These are phyloP conservation scores for Yponomeuta evonymella DNA, from an alignment of 2,888 invertebrate genomes.

Conservation along the genomic window DNA sequence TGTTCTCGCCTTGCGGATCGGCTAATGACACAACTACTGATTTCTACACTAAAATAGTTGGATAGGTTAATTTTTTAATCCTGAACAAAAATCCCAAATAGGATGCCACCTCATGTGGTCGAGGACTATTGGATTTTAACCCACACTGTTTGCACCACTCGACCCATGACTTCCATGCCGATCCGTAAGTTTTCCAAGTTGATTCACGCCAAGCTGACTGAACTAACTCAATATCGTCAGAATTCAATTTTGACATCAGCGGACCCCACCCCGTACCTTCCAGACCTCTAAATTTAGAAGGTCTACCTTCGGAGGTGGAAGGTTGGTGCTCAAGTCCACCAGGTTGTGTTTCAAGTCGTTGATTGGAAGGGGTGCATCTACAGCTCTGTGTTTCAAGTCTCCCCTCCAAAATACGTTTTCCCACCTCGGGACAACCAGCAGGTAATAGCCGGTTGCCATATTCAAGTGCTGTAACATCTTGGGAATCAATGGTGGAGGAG, in stretches of 20 bases:
- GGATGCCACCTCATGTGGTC: background rate
- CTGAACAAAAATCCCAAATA: background rate
- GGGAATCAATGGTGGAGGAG: slow-evolving; percentile 29
- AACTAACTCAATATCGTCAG: background rate
- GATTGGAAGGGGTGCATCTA: slow-evolving; percentile 18
- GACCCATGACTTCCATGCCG: slow-evolving; percentile 8
- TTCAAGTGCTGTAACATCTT: slow-evolving; percentile 27
- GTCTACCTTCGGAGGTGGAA: slow-evolving; percentile 19
- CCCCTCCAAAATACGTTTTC: slow-evolving; percentile 28
- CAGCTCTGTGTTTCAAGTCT: slow-evolving; percentile 24
- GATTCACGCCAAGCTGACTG: slow-evolving; percentile 2
- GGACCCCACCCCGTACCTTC: slow-evolving; percentile 23
- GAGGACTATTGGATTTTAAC: background rate
- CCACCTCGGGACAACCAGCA: slow-evolving; percentile 28
- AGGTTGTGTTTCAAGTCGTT: slow-evolving; percentile 18
- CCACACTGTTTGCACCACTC: slow-evolving; percentile 4
- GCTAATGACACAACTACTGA: too few species aligned
- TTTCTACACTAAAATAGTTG: too few species aligned
- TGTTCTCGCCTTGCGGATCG: too few species aligned
- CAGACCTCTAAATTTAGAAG: slow-evolving; percentile 21
- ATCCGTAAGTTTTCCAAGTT: background rate
- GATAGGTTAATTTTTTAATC: too few species aligned
- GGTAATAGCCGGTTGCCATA: slow-evolving; percentile 18
- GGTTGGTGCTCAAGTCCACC: slow-evolving; percentile 20
- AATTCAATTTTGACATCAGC: background rate